A percentile compares a stretch with the other conserved stretches of the same genome.
Conservation (phyloP, 92 coral and sea anemone genomes). For the Phenganax marumi region DNA sequence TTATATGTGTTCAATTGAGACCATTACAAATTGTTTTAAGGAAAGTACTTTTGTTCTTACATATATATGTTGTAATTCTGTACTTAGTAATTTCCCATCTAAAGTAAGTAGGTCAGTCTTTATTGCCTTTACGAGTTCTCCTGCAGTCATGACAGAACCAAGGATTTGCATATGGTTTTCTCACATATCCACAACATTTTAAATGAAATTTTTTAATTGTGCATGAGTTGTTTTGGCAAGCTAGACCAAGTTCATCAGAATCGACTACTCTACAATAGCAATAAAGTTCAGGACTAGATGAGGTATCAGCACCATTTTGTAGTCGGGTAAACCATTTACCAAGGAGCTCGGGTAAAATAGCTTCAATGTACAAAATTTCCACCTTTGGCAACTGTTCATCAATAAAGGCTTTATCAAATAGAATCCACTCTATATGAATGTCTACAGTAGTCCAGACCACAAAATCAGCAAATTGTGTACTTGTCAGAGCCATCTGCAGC, state of each 20-base stretch:
- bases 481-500: constrained; percentile 44
- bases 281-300: constrained; percentile 34
- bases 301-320: constrained; percentile 22
- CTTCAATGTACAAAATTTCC: constrained; percentile 53
- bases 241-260: constrained; percentile 46
- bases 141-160: constrained; percentile 62
- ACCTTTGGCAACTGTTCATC: constrained; percentile 55
- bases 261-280: constrained; percentile 48
- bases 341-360: constrained; percentile 63
- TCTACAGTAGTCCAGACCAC: constrained; percentile 63
- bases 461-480: constrained; percentile 54
- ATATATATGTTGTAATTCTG: not conserved
- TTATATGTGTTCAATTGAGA: too few species aligned
- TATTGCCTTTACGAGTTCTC: not conserved
- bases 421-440: constrained; percentile 57
- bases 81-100: not conserved
- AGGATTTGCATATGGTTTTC: constrained; percentile 22
- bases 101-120: not conserved
- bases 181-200: constrained; percentile 59
- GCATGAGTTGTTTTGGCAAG: constrained; percentile 47
- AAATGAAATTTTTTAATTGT: constrained; percentile 50
- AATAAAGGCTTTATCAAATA: constrained; percentile 54
- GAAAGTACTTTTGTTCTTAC: too few species aligned
- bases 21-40: too few species aligned
- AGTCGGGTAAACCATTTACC: constrained; percentile 66